Evolutionary conservation across 2,797 vertebrate genomes (phyloP).

Genomic region (Philypnodon macrostomus): DNA sequence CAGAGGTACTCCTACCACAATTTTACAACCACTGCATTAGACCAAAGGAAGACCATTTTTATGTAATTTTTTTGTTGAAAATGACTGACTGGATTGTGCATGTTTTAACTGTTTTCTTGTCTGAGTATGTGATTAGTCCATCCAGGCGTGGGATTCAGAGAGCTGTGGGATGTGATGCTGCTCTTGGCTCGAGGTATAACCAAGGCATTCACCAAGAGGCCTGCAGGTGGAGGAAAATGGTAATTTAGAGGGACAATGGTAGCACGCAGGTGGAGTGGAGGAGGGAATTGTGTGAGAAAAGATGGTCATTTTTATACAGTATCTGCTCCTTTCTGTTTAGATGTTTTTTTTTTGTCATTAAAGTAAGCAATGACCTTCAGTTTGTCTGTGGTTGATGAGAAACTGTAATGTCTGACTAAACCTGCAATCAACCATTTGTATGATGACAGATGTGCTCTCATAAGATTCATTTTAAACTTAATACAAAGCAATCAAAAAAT

Average conservation of each 20-base stretch:
- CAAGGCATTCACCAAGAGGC: constrained; percentile 52
- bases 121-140: constrained; percentile 45
- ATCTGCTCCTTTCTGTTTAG: constrained; percentile 20
- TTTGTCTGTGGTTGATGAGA: constrained; percentile 15
- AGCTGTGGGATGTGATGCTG: constrained; percentile 22
- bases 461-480: too few relatives aligned
- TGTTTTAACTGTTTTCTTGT: constrained; percentile 25
- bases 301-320: constrained; percentile 21
- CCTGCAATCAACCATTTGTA: constrained; percentile 19
- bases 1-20: too few relatives aligned
- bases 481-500: too few relatives aligned
- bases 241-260: constrained; percentile 15
- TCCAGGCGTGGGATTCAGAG: constrained; percentile 25
- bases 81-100: not conserved
- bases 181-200: constrained; percentile 54
- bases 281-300: constrained; percentile 18
- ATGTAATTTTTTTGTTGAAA: too few relatives aligned
- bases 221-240: constrained; percentile 54
- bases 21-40: too few relatives aligned
- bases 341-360: constrained; percentile 14
- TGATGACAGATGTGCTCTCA: constrained; percentile 1
- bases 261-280: constrained; percentile 15
- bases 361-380: constrained; percentile 55
- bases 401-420: constrained; percentile 25
- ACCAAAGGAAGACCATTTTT: not conserved